Percentiles rank a stretch among this genome's conserved stretches.
phyloP scores from a whole-genome alignment of 92 coral and sea anemone genomes.

The Isaurus tuberculatus region DNA sequence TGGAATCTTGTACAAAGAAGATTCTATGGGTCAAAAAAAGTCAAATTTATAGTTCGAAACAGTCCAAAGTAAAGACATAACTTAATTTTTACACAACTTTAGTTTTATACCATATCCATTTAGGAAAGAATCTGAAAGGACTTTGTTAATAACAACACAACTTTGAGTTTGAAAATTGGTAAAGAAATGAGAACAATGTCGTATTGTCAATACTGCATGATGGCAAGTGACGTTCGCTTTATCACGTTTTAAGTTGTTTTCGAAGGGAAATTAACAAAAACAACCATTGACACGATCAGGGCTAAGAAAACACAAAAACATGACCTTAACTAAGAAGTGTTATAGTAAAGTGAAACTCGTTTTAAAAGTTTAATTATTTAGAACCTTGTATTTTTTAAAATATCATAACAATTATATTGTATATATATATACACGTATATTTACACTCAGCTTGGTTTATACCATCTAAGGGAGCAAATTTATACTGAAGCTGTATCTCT shows the following conservation, averaged over 20 bases:
- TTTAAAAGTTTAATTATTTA: neutral
- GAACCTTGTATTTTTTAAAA: neutral
- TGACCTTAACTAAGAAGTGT: neutral
- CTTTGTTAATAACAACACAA: neutral
- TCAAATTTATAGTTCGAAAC: no score
- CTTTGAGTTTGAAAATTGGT: neutral
- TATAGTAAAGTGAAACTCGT: neutral
- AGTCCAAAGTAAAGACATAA: no score
- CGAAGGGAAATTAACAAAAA: neutral
- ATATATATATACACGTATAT: neutral
- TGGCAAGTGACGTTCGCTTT: neutral
- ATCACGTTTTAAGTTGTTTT: conserved; percentile 36
- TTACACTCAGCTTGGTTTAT: neutral
- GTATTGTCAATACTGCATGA: neutral
- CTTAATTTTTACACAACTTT: no score
- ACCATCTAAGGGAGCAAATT: neutral
- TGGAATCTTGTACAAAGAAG: no score
- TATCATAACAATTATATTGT: neutral
- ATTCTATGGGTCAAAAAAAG: no score
- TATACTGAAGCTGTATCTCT: neutral
- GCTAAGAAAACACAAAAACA: conserved; percentile 15
- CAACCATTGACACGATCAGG: conserved; percentile 5
- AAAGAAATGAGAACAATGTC: neutral
- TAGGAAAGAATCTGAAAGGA: neutral
- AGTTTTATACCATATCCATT: no score